phyloP scores from a whole-genome alignment of 2,797 vertebrate species.

The Ispidina lecontei region DNA sequence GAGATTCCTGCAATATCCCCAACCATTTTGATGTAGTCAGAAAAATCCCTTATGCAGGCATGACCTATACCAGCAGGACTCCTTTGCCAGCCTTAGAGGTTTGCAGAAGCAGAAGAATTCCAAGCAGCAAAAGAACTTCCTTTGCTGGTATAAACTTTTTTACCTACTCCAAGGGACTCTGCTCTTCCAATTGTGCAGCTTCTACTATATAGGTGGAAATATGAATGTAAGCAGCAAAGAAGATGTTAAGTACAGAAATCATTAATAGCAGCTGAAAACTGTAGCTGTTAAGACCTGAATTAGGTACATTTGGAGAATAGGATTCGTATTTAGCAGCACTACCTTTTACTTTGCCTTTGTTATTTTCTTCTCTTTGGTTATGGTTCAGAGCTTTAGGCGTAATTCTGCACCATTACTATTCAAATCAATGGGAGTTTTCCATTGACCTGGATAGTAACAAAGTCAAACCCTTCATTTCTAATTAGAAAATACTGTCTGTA shows the following conservation, averaged over 20 bases:
- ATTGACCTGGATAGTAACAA: conserved; percentile 23
- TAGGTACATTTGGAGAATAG: background rate
- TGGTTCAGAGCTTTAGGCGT: background rate
- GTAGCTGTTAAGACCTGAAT: background rate
- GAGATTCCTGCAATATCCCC: background rate
- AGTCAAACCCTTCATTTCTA: background rate
- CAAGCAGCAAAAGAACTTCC: background rate
- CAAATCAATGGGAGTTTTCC: conserved; percentile 2
- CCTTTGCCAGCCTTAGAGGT: background rate
- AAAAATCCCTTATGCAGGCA: background rate
- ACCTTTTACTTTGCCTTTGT: background rate
- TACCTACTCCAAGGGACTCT: background rate
- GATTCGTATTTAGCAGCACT: background rate
- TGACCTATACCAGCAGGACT: background rate
- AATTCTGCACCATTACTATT: background rate
- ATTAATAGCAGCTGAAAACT: background rate
- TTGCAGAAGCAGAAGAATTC: background rate
- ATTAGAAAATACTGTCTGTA: background rate
- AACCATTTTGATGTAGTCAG: background rate
- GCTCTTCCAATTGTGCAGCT: background rate
- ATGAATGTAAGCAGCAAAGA: background rate
- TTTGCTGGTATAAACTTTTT: background rate
- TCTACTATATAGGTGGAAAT: background rate
- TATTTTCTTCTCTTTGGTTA: background rate
- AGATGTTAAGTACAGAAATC: background rate